Evolutionary conservation across 1,140 invertebrate species (phyloP).

Genomic region (Chionoecetes opilio): DNA sequence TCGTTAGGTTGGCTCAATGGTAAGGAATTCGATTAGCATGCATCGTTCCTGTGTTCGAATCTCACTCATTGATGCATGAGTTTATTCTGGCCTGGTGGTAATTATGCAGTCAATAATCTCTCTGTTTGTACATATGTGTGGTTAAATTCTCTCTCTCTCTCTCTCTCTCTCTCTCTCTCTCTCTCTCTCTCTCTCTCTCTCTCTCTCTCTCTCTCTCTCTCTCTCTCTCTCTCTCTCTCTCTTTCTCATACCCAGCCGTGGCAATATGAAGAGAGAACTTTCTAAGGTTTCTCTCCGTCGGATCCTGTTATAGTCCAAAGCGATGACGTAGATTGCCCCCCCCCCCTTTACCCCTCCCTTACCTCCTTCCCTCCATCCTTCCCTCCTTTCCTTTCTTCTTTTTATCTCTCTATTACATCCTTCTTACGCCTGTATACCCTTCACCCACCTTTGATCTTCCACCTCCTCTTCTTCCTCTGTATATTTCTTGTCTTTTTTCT

Average conservation of each 20-base stretch:
- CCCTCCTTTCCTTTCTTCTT: not conserved
- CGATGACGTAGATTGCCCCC: not conserved
- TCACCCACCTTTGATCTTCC: not conserved
- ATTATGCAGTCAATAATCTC: too few species aligned
- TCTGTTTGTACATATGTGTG: too few species aligned
- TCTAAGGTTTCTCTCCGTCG: conserved; percentile 27
- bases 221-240: conserved; percentile 27
- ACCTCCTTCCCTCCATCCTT: not conserved
- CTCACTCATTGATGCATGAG: too few species aligned
- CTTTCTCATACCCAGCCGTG: conserved; percentile 1
- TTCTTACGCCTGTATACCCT: not conserved
- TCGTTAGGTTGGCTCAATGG: too few species aligned
- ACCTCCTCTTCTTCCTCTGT: not conserved
- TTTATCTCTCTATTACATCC: not conserved
- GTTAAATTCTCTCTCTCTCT: too few species aligned
- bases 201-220: conserved; percentile 27
- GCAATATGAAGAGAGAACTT: not conserved
- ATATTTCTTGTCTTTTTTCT: not conserved
- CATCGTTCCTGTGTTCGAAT: too few species aligned
- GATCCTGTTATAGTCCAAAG: not conserved
- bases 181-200: conserved; percentile 13
- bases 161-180: not conserved
- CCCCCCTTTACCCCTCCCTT: not conserved
- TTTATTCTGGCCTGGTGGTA: too few species aligned
- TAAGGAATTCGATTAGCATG: too few species aligned